Conservation (phyloP, 2,888 invertebrate genomes). For the Hecatera dysodea region DNA sequence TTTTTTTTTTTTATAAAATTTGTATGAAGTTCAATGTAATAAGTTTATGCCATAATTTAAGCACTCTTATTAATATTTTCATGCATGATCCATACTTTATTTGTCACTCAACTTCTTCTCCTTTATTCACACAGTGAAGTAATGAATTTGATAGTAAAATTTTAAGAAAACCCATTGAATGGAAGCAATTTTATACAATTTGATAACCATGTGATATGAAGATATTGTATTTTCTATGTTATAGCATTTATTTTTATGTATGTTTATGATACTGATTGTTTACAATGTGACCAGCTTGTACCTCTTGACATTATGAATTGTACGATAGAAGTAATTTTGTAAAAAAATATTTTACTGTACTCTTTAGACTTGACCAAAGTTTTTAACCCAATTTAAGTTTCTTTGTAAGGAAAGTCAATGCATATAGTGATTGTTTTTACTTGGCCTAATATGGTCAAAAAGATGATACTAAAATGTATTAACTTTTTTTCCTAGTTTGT, state of each 20-base stretch:
- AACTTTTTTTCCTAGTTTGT: constrained; percentile 31
- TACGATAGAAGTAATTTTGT: constrained; percentile 50
- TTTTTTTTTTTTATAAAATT: neutral
- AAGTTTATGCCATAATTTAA: constrained; percentile 1
- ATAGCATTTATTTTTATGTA: constrained; percentile 70
- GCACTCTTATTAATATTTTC: neutral
- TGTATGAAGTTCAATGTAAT: neutral
- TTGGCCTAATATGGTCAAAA: neutral
- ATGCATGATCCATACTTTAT: neutral
- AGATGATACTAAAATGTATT: neutral
- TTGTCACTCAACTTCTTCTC: neutral
- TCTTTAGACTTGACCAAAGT: constrained; percentile 54
- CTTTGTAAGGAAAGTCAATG: constrained; percentile 22
- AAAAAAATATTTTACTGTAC: constrained; percentile 35
- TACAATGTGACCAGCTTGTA: constrained; percentile 73
- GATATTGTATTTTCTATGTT: constrained; percentile 72
- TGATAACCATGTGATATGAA: constrained; percentile 74
- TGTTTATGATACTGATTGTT: constrained; percentile 64
- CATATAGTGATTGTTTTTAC: constrained; percentile 7
- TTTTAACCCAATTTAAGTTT: constrained; percentile 49
- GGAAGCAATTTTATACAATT: constrained; percentile 60
- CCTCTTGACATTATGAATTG: constrained; percentile 73
- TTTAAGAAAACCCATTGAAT: constrained; percentile 30
- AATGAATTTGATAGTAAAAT: constrained; percentile 54
- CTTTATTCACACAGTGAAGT: neutral